Conservation (phyloP, 2,888 invertebrate species). For the Torymus auratus region DNA sequence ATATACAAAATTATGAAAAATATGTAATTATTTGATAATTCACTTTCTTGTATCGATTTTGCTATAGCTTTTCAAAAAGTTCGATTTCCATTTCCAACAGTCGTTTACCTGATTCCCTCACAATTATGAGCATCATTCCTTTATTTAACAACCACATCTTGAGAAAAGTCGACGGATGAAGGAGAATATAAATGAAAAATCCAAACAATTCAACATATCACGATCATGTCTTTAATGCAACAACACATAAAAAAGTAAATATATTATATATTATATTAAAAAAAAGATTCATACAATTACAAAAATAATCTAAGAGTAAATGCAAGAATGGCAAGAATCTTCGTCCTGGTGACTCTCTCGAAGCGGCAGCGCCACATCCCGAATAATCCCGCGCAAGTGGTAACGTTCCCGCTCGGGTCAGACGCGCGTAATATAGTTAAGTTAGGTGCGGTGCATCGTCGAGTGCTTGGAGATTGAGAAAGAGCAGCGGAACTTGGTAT, state of each 20-base stretch:
- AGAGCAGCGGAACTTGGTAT: neutral
- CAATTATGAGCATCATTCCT: no score
- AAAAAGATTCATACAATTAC: conserved; percentile 16
- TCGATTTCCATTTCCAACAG: conserved; percentile 21
- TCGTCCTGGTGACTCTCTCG: conserved; percentile 27
- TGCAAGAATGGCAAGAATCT: conserved; percentile 42
- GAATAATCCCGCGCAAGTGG: conserved; percentile 43
- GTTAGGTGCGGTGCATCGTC: neutral
- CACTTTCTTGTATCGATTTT: no score
- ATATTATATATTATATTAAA: conserved; percentile 19
- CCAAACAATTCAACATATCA: conserved; percentile 36
- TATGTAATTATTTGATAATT: no score
- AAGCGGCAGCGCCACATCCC: neutral
- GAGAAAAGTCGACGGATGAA: neutral
- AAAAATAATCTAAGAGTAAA: conserved; percentile 33
- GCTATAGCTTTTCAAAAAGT: conserved; percentile 46
- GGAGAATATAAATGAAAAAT: conserved; percentile 26
- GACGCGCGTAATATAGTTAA: neutral
- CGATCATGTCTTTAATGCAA: conserved; percentile 46
- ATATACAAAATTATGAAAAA: no score
- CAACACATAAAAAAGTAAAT: conserved; percentile 49
- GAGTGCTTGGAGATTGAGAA: neutral
- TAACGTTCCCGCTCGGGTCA: conserved; percentile 24
- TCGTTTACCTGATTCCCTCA: no score
- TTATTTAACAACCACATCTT: no score